phyloP scores from a whole-genome alignment of 1,140 invertebrate species.

The Sarcophaga bullata region DNA sequence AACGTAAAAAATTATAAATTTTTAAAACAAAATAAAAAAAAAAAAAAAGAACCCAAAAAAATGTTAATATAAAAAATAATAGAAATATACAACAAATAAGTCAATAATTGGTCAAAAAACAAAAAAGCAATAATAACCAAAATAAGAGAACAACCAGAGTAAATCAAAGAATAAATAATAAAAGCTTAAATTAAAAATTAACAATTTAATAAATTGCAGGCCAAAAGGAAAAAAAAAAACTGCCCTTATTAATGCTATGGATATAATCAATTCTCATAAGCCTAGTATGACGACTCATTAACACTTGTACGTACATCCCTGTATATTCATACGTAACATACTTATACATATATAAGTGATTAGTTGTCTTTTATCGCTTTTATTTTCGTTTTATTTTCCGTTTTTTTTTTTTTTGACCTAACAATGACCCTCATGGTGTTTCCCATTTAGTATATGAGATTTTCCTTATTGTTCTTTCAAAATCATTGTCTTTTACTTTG shows the following conservation, averaged over 20 bases:
- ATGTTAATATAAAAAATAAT: slow-evolving; percentile 17
- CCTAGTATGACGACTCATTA: no score
- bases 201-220: no score
- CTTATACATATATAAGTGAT: background rate
- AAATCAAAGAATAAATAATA: no score
- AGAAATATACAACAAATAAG: slow-evolving; percentile 24
- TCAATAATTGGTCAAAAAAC: no score
- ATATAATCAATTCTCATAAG: no score
- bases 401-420: background rate
- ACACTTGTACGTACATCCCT: no score
- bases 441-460: background rate
- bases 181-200: no score
- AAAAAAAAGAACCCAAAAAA: background rate
- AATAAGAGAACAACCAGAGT: no score
- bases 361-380: background rate
- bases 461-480: background rate
- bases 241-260: no score
- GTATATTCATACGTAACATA: no score
- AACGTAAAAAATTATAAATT: background rate
- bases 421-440: slow-evolving; percentile 32
- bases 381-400: background rate
- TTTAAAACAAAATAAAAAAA: background rate
- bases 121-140: slow-evolving; percentile 63
- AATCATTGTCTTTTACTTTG: background rate
- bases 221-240: no score